These are phyloP conservation scores for Cephonodes hylas DNA, from an alignment of 2,888 invertebrate genomes.

Conservation along the genomic window DNA sequence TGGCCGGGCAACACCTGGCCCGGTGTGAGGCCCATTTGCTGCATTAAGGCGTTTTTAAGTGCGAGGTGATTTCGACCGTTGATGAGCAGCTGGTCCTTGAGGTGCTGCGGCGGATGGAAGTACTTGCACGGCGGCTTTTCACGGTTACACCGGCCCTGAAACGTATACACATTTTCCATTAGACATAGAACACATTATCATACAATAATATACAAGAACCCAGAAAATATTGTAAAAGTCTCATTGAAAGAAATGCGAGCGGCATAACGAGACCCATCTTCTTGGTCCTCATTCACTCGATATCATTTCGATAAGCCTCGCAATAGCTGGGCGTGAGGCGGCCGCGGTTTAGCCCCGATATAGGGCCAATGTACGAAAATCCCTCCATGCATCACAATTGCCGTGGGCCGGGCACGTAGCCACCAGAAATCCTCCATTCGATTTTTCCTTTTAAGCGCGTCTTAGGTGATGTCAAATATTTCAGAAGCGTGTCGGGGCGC, in stretches of 20 bases:
- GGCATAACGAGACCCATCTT: slow-evolving; percentile 17
- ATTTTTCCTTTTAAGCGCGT: slow-evolving; percentile 68
- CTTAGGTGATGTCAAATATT: slow-evolving; percentile 69
- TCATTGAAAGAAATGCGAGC: background rate
- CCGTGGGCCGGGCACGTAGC: slow-evolving; percentile 65
- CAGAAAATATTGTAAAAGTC: background rate
- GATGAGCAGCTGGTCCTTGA: slow-evolving; percentile 99
- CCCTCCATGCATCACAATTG: slow-evolving; percentile 70
- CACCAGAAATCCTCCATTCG: slow-evolving; percentile 58
- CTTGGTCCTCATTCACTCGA: slow-evolving; percentile 63
- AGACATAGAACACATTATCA: background rate
- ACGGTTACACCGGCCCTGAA: slow-evolving; percentile 99
- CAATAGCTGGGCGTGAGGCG: slow-evolving; percentile 48
- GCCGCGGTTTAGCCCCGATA: slow-evolving; percentile 58
- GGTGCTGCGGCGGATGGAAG: slow-evolving; percentile 99
- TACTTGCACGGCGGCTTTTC: slow-evolving; percentile 99
- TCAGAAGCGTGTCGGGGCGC: slow-evolving; percentile 51
- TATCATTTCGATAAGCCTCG: slow-evolving; percentile 69
- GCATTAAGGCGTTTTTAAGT: slow-evolving; percentile 98
- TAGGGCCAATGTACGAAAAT: slow-evolving; percentile 62
- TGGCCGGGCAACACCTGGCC: slow-evolving; percentile 96
- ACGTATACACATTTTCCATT: slow-evolving; percentile 26
- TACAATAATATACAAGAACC: background rate
- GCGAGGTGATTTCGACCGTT: slow-evolving; percentile 99
- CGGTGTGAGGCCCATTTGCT: slow-evolving; percentile 96